Evolutionary conservation across 2,888 invertebrate species (phyloP).

Genomic region (Linnaemya vulpina): DNA sequence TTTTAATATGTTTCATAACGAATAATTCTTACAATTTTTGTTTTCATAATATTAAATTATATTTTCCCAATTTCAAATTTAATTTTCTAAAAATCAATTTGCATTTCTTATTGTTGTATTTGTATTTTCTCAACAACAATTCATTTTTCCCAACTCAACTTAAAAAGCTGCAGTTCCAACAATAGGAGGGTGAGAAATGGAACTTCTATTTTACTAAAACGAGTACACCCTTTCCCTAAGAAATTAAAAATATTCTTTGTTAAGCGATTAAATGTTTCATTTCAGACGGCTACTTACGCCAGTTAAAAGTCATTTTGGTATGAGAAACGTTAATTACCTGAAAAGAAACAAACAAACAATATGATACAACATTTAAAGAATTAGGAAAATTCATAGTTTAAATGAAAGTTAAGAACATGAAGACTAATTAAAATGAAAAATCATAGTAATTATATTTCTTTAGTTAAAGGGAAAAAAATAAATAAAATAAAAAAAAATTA

Average conservation of each 20-base stretch:
- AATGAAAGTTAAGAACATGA: not conserved
- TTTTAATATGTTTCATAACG: too few relatives aligned
- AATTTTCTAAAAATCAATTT: too few relatives aligned
- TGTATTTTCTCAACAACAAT: too few relatives aligned
- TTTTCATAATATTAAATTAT: too few relatives aligned
- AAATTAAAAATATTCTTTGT: too few relatives aligned
- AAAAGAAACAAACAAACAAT: constrained; percentile 20
- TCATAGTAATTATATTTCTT: constrained; percentile 19
- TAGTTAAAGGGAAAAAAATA: not conserved
- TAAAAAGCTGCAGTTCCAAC: too few relatives aligned
- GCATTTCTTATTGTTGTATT: too few relatives aligned
- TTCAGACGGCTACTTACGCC: not conserved
- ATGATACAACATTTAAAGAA: not conserved
- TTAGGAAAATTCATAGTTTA: not conserved
- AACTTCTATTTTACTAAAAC: too few relatives aligned
- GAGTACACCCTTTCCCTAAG: too few relatives aligned
- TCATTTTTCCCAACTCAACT: not conserved
- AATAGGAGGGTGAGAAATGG: too few relatives aligned
- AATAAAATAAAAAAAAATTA: constrained; percentile 1
- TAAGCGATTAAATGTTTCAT: not conserved
- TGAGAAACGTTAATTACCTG: constrained; percentile 21
- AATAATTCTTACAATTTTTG: too few relatives aligned
- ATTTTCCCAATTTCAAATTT: too few relatives aligned
- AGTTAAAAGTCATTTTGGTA: not conserved
- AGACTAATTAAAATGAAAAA: constrained; percentile 21